phyloP scores from a whole-genome alignment of 2,113 vertebrate genomes.

The Dendrocopos noguchii region DNA sequence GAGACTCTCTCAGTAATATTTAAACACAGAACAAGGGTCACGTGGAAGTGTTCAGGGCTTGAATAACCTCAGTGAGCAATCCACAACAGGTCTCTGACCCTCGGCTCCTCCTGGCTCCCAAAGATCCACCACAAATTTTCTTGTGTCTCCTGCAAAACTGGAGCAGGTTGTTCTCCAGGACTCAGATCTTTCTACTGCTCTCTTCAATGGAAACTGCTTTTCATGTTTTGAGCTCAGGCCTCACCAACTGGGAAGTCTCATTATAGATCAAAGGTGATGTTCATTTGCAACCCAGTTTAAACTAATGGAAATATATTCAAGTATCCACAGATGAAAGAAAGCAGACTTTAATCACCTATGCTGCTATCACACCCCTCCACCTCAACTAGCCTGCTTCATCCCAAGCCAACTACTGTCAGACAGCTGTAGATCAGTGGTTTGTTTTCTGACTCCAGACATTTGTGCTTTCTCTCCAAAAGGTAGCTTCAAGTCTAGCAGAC shows the following conservation, averaged over 20 bases:
- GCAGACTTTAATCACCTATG: not conserved
- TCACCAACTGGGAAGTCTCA: not conserved
- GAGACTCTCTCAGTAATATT: not conserved
- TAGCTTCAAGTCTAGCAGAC: not conserved
- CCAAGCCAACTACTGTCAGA: not conserved
- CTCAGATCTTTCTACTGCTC: not conserved
- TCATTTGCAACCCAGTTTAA: not conserved
- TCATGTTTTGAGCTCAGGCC: not conserved
- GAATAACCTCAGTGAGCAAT: not conserved
- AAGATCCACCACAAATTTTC: not conserved
- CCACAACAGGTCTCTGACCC: not conserved
- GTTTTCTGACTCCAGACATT: not conserved
- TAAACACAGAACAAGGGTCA: not conserved
- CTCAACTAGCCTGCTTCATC: not conserved
- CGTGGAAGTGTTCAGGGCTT: not conserved
- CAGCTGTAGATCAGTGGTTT: not conserved
- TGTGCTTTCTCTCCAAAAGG: not conserved
- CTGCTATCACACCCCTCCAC: not conserved
- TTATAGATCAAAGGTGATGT: not conserved
- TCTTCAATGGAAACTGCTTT: not conserved
- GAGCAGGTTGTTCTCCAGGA: not conserved
- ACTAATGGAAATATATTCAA: conserved; percentile 4
- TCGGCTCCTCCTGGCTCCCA: not conserved
- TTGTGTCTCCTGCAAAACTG: not conserved
- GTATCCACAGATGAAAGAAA: not conserved